Evolutionary conservation across 2,888 invertebrate genomes (phyloP).

Genomic region (Agapostemon virescens): DNA sequence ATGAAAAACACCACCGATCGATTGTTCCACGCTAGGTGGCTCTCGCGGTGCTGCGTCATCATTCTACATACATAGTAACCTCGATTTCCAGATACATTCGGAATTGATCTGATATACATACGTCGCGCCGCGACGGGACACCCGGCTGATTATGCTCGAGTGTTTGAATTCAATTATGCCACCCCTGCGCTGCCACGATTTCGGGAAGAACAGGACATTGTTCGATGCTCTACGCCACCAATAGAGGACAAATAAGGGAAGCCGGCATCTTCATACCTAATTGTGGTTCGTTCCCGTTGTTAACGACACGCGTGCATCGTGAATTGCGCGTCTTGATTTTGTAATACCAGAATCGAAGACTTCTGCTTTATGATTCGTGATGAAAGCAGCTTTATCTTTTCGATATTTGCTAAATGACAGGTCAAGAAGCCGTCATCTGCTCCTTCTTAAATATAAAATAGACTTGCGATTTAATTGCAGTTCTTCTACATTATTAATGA

Average conservation of each 20-base stretch:
- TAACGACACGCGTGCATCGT: too few species aligned
- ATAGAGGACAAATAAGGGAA: constrained; percentile 35
- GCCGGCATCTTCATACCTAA: too few species aligned
- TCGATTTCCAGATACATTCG: constrained; percentile 53
- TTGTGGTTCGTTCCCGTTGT: too few species aligned
- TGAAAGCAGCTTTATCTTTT: too few species aligned
- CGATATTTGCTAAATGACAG: too few species aligned
- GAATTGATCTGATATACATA: constrained; percentile 49
- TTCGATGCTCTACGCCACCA: constrained; percentile 7
- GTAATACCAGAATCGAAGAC: too few species aligned
- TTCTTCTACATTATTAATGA: too few species aligned
- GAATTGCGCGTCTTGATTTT: too few species aligned
- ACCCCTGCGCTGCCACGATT: constrained; percentile 5
- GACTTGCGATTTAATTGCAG: too few species aligned
- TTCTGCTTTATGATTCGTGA: too few species aligned
- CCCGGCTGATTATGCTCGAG: constrained; percentile 53
- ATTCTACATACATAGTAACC: constrained; percentile 53
- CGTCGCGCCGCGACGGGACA: constrained; percentile 5
- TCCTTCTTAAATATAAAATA: too few species aligned
- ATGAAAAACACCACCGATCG: constrained; percentile 71
- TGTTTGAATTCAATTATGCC: constrained; percentile 52
- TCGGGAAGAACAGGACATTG: constrained; percentile 42
- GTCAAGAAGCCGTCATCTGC: too few species aligned
- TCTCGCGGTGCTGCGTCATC: constrained; percentile 57
- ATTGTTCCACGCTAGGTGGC: constrained; percentile 62